A percentile compares a stretch with the other conserved stretches of the same genome.
These are phyloP conservation scores for Anthonomus grandis DNA, from an alignment of 1,140 invertebrate species.

Conservation along the genomic window DNA sequence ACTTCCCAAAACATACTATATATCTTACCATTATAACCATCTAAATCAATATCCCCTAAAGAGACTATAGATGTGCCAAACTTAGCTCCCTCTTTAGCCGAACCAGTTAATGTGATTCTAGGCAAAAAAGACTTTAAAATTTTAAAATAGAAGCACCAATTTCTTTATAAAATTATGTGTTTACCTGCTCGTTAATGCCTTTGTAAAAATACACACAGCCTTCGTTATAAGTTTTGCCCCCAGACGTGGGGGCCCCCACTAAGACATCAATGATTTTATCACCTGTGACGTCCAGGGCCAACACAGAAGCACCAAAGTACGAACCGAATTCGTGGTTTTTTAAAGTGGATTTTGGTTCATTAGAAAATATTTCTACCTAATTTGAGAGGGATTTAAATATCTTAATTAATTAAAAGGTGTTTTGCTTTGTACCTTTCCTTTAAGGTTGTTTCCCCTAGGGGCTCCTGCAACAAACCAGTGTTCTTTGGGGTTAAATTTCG, in stretches of 20 bases:
- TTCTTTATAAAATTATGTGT: not conserved
- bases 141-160: too few species aligned
- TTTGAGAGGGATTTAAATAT: conserved; percentile 3
- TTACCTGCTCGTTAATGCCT: not conserved
- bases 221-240: conserved; percentile 52
- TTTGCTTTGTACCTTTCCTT: conserved; percentile 21
- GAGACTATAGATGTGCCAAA: conserved; percentile 60
- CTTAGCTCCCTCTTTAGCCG: conserved; percentile 50
- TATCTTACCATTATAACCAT: conserved; percentile 54
- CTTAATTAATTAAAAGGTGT: not conserved
- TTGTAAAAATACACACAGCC: conserved; percentile 60
- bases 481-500: conserved; percentile 1
- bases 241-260: conserved; percentile 73
- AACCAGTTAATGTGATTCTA: conserved; percentile 46
- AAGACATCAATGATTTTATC: conserved; percentile 71
- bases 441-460: conserved; percentile 21
- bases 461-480: conserved; percentile 27
- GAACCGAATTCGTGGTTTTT: conserved; percentile 64
- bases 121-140: not conserved
- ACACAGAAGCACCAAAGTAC: conserved; percentile 72
- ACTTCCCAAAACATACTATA: too few species aligned
- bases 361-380: not conserved
- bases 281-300: conserved; percentile 66
- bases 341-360: too few species aligned
- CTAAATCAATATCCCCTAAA: conserved; percentile 64